Evolutionary conservation across 1,140 invertebrate genomes (phyloP).

Genomic region (Drosophila ananassae): DNA sequence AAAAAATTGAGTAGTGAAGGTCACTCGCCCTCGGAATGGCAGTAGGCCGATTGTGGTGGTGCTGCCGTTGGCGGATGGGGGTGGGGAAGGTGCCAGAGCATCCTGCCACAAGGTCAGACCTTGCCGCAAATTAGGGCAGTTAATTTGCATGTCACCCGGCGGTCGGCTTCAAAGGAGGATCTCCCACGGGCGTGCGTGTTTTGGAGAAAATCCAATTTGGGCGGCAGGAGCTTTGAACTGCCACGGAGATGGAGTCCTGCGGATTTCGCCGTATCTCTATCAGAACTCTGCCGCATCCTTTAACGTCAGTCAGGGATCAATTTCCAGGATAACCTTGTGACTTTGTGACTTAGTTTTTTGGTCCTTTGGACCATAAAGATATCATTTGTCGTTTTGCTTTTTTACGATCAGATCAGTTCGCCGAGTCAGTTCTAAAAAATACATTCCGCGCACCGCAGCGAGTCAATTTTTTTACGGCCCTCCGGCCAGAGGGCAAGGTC

Average conservation of each 20-base stretch:
- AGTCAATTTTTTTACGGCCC: slow-evolving; percentile 73
- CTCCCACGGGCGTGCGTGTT: slow-evolving; percentile 49
- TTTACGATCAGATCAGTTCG: slow-evolving; percentile 57
- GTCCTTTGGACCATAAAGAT: slow-evolving; percentile 60
- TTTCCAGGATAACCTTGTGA: slow-evolving; percentile 30
- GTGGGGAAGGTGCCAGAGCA: not conserved
- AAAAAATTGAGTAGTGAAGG: slow-evolving; percentile 44
- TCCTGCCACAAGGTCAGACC: slow-evolving; percentile 16
- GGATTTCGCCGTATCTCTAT: slow-evolving; percentile 49
- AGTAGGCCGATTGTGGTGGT: slow-evolving; percentile 2
- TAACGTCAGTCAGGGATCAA: not conserved
- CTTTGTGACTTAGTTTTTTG: slow-evolving; percentile 66
- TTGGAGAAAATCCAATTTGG: slow-evolving; percentile 39
- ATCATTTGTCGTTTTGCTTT: slow-evolving; percentile 61
- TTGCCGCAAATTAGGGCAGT: slow-evolving; percentile 54
- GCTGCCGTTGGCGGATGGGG: slow-evolving; percentile 20
- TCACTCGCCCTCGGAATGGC: slow-evolving; percentile 17
- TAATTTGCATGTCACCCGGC: slow-evolving; percentile 69
- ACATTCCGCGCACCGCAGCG: slow-evolving; percentile 68
- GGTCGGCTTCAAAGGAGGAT: slow-evolving; percentile 38
- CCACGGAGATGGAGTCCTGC: slow-evolving; percentile 28
- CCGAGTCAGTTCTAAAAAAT: slow-evolving; percentile 68
- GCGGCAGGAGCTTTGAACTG: slow-evolving; percentile 41
- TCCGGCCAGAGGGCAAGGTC: slow-evolving; percentile 54
- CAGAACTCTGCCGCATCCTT: slow-evolving; percentile 1